A percentile compares a stretch with the other conserved stretches of the same genome.
Conservation (phyloP, 2,113 vertebrate species). For the Perca flavescens region DNA sequence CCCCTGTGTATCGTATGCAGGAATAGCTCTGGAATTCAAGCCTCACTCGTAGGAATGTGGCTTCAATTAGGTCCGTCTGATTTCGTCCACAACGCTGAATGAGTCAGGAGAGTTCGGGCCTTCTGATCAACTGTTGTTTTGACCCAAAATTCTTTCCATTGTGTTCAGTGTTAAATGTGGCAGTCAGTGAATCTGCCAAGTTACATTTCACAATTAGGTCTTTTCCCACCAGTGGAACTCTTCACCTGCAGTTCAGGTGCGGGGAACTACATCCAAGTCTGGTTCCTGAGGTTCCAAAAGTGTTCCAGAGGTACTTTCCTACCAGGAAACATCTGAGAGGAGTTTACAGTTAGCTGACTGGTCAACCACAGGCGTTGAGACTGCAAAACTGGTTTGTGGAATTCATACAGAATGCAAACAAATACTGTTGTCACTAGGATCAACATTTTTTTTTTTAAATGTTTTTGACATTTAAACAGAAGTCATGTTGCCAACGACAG, state of each 20-base stretch:
- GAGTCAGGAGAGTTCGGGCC: slow-evolving; percentile 60
- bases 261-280: not conserved
- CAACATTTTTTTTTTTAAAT: slow-evolving; percentile 12
- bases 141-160: slow-evolving; percentile 47
- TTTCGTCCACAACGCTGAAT: slow-evolving; percentile 57
- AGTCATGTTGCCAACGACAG: slow-evolving; percentile 13
- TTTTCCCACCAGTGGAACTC: slow-evolving; percentile 22
- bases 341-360: slow-evolving; percentile 50
- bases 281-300: not conserved
- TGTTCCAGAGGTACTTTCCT: not conserved
- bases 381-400: slow-evolving; percentile 26
- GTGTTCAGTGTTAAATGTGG: slow-evolving; percentile 54
- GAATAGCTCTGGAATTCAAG: slow-evolving; percentile 61
- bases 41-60: slow-evolving; percentile 71
- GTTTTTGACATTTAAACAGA: slow-evolving; percentile 34
- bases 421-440: slow-evolving; percentile 29
- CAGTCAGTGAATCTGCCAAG: slow-evolving; percentile 30
- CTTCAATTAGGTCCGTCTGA: slow-evolving; percentile 73
- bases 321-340: slow-evolving; percentile 45
- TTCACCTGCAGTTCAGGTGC: slow-evolving; percentile 16
- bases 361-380: slow-evolving; percentile 44
- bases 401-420: slow-evolving; percentile 43
- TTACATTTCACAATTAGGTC: not conserved
- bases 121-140: slow-evolving; percentile 53
- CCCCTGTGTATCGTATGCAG: slow-evolving; percentile 22